Evolutionary conservation across 2,888 invertebrate genomes (phyloP), one percentile per base, ranked within the genome.

Genomic region (Cantharis flavilabris): DNA sequence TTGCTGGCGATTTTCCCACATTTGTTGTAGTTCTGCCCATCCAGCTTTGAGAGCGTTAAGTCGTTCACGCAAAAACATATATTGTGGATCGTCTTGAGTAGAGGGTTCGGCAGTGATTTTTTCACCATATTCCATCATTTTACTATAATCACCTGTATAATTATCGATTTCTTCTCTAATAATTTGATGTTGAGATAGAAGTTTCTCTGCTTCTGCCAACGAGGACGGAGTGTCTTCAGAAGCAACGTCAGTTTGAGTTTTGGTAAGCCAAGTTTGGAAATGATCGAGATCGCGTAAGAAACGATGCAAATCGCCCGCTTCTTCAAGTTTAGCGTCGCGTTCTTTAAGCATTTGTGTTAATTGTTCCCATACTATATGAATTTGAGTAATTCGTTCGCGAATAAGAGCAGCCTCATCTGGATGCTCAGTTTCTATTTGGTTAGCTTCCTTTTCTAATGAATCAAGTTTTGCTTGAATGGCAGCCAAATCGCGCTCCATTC

Each of bases 71-170:
- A 99, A 91, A 96, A 99, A 99, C 99, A 99, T 99, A 90, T 99
- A 99, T 89, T 99, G 99, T 65, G 99, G 98, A 90, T 99, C 99
- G 89, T 97, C 95, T 88, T 97, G 94, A 82, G 97, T 94, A 49
- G 93, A 93, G 49, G 95, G 95, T 85, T 95, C 95, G 77, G 95
- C 94, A 71, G 98, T 98, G 83, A 98, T 92, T 85, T 96, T 93
- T 88, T 98, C 98, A 64, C 99, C 99, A 86, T 99, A 99, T 86
- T 98, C 98, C 96, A 99, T 99, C 98, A 99, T 99, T 91, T 97
- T 88, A 84, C 95, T 95, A 87, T 98, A 99, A 88, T 99, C 99
- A 85, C 98, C 98, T 73, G 95, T 97, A 89, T 99, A 99, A 87
- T 98, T 99, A 88, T 99, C 98, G 85, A 99, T 99, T 90, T 99